A percentile compares a stretch with the other conserved stretches of the same genome.
Evolutionary conservation across 2,888 invertebrate species (phyloP).

Genomic region (Lissonota sp.): DNA sequence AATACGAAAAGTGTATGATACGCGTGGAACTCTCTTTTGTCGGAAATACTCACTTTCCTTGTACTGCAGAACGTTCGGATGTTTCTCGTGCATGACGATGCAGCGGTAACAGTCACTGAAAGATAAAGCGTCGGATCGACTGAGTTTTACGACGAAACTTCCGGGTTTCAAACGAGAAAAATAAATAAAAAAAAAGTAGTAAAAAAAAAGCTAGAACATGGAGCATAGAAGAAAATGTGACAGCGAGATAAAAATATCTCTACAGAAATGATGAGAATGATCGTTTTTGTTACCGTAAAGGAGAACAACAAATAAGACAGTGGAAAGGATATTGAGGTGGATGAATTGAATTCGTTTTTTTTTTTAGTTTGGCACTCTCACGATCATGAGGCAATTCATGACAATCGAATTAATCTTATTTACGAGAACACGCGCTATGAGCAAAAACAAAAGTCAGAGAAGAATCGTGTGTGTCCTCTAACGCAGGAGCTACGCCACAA

Average conservation of each 20-base stretch:
- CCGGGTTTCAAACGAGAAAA: conserved; percentile 29
- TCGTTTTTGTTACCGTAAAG: too few relatives aligned
- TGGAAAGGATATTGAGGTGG: conserved; percentile 10
- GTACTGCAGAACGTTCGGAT: conserved; percentile 91
- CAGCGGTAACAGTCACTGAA: conserved; percentile 91
- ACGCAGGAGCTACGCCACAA: too few relatives aligned
- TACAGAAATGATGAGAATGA: too few relatives aligned
- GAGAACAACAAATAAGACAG: neutral
- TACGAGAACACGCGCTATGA: conserved; percentile 26
- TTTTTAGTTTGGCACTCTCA: conserved; percentile 28
- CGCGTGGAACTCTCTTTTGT: neutral
- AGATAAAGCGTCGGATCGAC: conserved; percentile 70
- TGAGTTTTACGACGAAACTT: conserved; percentile 45
- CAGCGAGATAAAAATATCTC: too few relatives aligned
- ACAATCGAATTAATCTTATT: conserved; percentile 69
- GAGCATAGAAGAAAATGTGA: too few relatives aligned
- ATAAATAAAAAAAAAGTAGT: too few relatives aligned
- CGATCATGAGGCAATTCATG: conserved; percentile 63
- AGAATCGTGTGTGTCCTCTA: conserved; percentile 10
- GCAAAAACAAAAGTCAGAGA: too few relatives aligned
- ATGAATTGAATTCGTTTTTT: conserved; percentile 24
- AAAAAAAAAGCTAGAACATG: neutral
- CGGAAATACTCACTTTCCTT: conserved; percentile 90
- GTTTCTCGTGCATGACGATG: conserved; percentile 91
- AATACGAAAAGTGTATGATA: too few relatives aligned